Conservation (phyloP, 2,113 vertebrate species). For the Bubalus kerabau region DNA sequence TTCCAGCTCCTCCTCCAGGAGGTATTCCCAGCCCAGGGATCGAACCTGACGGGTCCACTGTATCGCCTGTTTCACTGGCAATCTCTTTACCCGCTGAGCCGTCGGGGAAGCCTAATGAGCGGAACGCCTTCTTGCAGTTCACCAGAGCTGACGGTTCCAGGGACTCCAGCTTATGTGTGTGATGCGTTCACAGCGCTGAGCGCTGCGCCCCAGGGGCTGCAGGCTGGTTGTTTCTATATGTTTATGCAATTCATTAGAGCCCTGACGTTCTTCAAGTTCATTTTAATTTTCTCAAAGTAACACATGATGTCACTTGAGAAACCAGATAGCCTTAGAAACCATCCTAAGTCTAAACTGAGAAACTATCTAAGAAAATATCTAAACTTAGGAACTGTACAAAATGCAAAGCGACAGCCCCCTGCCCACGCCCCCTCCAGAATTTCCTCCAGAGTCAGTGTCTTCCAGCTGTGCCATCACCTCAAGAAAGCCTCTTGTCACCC, state of each 20-base stretch:
- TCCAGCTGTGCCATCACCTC: accelerated
- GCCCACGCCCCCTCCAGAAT: accelerated
- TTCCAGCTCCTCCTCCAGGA: not conserved
- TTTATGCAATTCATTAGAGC: not conserved
- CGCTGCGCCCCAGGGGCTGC: accelerated
- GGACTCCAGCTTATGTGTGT: accelerated
- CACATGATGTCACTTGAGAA: not conserved
- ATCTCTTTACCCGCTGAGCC: not conserved
- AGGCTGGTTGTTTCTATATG: accelerated
- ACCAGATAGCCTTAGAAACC: not conserved
- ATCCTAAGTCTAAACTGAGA: not conserved
- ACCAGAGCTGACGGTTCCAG: accelerated
- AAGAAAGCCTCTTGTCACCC: not conserved
- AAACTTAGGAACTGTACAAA: not conserved
- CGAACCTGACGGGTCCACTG: not conserved
- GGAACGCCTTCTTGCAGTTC: not conserved
- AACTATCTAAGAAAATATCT: not conserved
- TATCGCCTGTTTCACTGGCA: accelerated
- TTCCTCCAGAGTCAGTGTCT: not conserved
- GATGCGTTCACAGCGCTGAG: accelerated
- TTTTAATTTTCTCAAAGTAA: not conserved
- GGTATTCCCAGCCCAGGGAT: not conserved
- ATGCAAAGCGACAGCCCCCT: accelerated
- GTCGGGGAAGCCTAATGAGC: not conserved
- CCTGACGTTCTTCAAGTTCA: not conserved